Percentiles rank a stretch among this genome's conserved stretches.
Conservation (phyloP, 2,113 vertebrate genomes). For the Lipotes vexillifer region DNA sequence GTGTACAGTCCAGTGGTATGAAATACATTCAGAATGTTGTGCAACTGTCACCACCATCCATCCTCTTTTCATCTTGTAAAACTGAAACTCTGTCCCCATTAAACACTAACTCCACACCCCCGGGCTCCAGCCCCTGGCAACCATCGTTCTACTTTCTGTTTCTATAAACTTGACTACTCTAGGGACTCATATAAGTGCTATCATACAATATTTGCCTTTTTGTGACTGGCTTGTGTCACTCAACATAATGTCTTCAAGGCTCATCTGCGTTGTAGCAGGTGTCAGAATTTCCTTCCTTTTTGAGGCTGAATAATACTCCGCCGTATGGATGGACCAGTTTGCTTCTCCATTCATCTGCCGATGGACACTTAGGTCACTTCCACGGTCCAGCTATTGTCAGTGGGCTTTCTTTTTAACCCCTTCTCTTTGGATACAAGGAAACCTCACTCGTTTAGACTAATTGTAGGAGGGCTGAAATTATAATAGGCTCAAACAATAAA, state of each 20-base stretch:
- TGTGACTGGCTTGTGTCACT: not conserved
- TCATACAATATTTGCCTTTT: rapidly evolving
- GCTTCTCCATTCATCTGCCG: not conserved
- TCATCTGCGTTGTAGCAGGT: not conserved
- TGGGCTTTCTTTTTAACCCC: not conserved
- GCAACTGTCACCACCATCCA: not conserved
- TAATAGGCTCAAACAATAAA: not conserved
- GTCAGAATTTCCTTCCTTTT: not conserved
- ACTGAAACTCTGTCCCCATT: not conserved
- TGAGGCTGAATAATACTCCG: not conserved
- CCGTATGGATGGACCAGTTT: rapidly evolving
- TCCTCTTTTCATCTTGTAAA: not conserved
- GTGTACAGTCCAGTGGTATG: not conserved
- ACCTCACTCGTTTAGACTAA: not conserved
- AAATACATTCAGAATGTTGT: too few relatives aligned
- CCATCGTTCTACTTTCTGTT: not conserved
- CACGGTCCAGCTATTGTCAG: rapidly evolving
- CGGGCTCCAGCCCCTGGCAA: too few relatives aligned
- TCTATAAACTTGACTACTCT: rapidly evolving
- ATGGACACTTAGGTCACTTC: not conserved
- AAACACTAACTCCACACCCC: not conserved
- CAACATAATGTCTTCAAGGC: not conserved
- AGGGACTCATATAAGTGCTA: rapidly evolving
- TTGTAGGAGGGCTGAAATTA: not conserved
- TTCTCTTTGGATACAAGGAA: not conserved